Base-by-base conservation (phyloP, 2,113 vertebrate genomes). In the Phaetusa simplex region DNA sequence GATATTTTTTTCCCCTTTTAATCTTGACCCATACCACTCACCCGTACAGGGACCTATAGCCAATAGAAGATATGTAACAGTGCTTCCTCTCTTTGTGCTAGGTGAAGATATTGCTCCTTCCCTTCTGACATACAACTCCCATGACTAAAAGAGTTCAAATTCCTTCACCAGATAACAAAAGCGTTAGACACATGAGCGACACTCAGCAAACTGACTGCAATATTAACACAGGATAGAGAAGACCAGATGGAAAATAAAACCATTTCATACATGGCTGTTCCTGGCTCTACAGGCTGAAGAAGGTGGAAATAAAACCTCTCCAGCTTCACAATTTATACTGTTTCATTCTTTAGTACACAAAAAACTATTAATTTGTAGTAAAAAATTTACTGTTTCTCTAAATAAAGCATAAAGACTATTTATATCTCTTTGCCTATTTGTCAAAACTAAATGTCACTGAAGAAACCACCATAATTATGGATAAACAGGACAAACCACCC, bases 391-490 rank as follows among this genome's bases (percentile, higher is more conserved):
- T 90, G 27, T 86, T 94, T 86, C 38, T 93, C 45, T 70, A 47
- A 97, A 96, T 97, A 97, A 97, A 95, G 9, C 12, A 42, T 82
- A 24, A 92, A 86, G 36, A 40, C 52, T 58, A 7, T 53, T 88
- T 64, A 14, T 74, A 84, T 86, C 55, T 90, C 56, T 26, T 91
- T 84, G 82, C 84, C 82, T 20, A 21, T 94, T 93, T 95, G 21
- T 96, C 19, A 9, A 76, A 93, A 23, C 14, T 52, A 77, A 21
- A 66, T 86, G 43, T 67, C 42, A 59, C 36, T 52, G 52, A 66
- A 21, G n/a, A 83, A 71, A 82, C 16, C 34, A 56, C 30, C 9
- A 18, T 72, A 67, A 45, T 76, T 52, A 72, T 11, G 15, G 38
- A 53, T 85, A 72, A 85, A 86, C 47, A 87, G 40, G 27, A 69